Conservation (phyloP, 2,797 vertebrate species). For the Odontamblyopus rebecca region DNA sequence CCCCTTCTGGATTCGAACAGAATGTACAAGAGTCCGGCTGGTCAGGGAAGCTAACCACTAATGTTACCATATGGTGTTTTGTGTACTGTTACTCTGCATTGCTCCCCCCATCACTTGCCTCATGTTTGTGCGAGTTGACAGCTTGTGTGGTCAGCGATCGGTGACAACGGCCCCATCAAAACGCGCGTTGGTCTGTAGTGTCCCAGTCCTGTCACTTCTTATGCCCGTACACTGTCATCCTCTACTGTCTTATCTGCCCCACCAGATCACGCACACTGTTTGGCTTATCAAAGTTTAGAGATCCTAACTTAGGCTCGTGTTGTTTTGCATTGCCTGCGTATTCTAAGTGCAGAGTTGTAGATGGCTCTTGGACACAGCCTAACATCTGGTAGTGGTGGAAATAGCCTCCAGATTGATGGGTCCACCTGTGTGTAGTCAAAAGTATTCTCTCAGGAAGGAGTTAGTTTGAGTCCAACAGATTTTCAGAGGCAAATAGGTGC, state of each 20-base stretch:
- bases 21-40: no score
- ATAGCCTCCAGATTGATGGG: conserved; percentile 72
- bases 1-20: no score
- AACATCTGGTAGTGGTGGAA: conserved; percentile 75
- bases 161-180: conserved; percentile 8
- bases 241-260: conserved; percentile 27
- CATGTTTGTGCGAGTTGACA: conserved; percentile 20
- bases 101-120: neutral
- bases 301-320: conserved; percentile 3
- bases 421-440: conserved; percentile 74
- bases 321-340: neutral
- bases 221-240: conserved; percentile 18
- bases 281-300: conserved; percentile 1
- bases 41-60: neutral
- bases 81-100: neutral
- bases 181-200: conserved; percentile 11
- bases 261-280: conserved; percentile 6
- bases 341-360: conserved; percentile 20
- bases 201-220: conserved; percentile 29
- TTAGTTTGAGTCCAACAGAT: conserved; percentile 53
- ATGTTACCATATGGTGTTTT: neutral
- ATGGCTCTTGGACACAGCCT: conserved; percentile 49
- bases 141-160: conserved; percentile 22
- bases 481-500: conserved; percentile 43
- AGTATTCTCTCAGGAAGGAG: conserved; percentile 59